Percentiles rank a stretch among this genome's conserved stretches.
Evolutionary conservation across 2,113 vertebrate species (phyloP).

Genomic region (Actinemys pallida): DNA sequence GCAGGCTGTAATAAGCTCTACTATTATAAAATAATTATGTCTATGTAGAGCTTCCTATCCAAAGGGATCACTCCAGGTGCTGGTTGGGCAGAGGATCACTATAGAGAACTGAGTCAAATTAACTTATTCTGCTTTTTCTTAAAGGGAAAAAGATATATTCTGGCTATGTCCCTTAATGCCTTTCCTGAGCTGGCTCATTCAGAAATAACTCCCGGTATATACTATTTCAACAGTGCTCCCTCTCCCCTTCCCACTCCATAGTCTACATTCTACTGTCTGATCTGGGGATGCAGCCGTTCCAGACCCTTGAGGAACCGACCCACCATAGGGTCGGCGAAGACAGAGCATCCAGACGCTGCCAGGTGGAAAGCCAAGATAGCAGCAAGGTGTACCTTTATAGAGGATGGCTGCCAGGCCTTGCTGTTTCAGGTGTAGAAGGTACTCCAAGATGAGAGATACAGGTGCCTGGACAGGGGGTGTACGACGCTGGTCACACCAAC

Average conservation of each 20-base stretch:
- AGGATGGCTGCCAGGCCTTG: no score
- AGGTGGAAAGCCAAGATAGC: no score
- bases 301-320: no score
- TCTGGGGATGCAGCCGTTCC: no score
- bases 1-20: neutral
- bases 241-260: neutral
- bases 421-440: no score
- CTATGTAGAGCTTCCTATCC: neutral
- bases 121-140: conserved; percentile 1
- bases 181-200: neutral
- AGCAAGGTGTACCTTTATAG: no score
- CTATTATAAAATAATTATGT: neutral
- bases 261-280: neutral
- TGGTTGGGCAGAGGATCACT: neutral
- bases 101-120: neutral
- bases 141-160: conserved; percentile 11
- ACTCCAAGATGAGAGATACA: no score
- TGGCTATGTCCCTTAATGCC: neutral
- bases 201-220: neutral
- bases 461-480: no score
- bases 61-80: neutral
- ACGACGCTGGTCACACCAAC: no score
- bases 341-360: no score
- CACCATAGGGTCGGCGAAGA: no score
- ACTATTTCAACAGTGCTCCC: neutral